Percentiles rank a stretch among this genome's conserved stretches.
Conservation (phyloP, 2,797 vertebrate species). For the Falco berigora region DNA sequence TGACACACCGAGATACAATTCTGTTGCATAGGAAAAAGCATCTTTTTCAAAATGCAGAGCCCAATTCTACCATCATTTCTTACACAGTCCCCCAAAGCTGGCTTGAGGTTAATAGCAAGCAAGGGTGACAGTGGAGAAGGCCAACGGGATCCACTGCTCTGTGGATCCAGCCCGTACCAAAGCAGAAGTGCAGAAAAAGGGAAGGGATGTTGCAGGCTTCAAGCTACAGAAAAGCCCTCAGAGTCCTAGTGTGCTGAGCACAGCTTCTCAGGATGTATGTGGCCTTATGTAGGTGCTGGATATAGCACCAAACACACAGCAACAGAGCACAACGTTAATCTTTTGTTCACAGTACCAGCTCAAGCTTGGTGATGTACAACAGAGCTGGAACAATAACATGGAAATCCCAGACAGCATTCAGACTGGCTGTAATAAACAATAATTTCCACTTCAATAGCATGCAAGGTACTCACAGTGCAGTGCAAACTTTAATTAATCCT, state of each 20-base stretch:
- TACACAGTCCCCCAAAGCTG: background rate
- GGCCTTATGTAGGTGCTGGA: background rate
- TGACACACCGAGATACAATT: background rate
- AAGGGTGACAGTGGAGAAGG: background rate
- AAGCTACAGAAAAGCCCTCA: background rate
- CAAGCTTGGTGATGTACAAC: background rate
- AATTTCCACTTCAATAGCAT: background rate
- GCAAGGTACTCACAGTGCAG: background rate
- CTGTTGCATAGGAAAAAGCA: background rate
- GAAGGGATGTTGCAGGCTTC: background rate
- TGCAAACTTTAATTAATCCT: constrained; percentile 24
- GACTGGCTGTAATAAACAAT: background rate
- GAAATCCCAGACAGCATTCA: background rate
- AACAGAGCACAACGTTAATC: background rate
- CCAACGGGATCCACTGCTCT: background rate
- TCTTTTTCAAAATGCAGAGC: background rate
- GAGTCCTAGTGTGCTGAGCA: background rate
- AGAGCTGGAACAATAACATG: background rate
- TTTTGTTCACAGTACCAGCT: background rate
- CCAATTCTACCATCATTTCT: background rate
- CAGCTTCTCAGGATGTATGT: background rate
- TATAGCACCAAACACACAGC: background rate
- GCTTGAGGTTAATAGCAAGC: background rate
- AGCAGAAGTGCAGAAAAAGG: background rate
- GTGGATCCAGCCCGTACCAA: background rate